A percentile compares a stretch with the other conserved stretches of the same genome.
Conservation (phyloP, 1,140 invertebrate species). For the Stenopsyche tienmushanensis region DNA sequence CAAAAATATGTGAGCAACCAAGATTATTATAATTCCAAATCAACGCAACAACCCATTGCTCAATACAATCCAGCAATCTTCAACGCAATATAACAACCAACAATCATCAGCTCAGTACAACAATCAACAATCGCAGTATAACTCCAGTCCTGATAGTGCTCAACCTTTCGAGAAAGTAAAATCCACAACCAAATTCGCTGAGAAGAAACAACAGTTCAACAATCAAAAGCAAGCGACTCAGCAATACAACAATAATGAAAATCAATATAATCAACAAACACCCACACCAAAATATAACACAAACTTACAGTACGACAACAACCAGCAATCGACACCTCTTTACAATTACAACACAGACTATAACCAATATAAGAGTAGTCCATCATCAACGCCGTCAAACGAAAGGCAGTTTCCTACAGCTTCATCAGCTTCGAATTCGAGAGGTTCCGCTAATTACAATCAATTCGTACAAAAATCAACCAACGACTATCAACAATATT, state of each 20-base stretch:
- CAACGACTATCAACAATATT: slow-evolving; percentile 29
- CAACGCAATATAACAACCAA: slow-evolving; percentile 11
- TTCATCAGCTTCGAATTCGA: slow-evolving; percentile 7
- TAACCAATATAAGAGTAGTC: slow-evolving; percentile 23
- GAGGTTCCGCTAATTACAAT: slow-evolving; percentile 25
- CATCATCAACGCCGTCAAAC: slow-evolving; percentile 20
- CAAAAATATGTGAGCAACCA: slow-evolving; percentile 1
- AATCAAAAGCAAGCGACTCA: slow-evolving; percentile 28
- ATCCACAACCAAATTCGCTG: slow-evolving; percentile 24
- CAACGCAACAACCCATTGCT: slow-evolving; percentile 7
- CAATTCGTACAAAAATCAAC: slow-evolving; percentile 35
- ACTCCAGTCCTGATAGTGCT: slow-evolving; percentile 15
- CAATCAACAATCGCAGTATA: slow-evolving; percentile 28
- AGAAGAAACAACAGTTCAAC: slow-evolving; percentile 31
- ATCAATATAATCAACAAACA: slow-evolving; percentile 39
- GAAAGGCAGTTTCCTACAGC: slow-evolving; percentile 25
- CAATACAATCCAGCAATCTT: slow-evolving; percentile 3
- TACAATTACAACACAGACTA: slow-evolving; percentile 32
- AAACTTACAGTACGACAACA: slow-evolving; percentile 41
- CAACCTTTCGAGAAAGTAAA: slow-evolving; percentile 35
- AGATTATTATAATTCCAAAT: slow-evolving; percentile 11
- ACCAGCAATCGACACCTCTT: slow-evolving; percentile 36
- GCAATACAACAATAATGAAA: slow-evolving; percentile 41
- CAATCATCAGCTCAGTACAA: slow-evolving; percentile 11
- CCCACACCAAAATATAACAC: slow-evolving; percentile 37